Base-by-base conservation (phyloP, 2,888 invertebrate genomes). In the Matsumyia berberina region DNA sequence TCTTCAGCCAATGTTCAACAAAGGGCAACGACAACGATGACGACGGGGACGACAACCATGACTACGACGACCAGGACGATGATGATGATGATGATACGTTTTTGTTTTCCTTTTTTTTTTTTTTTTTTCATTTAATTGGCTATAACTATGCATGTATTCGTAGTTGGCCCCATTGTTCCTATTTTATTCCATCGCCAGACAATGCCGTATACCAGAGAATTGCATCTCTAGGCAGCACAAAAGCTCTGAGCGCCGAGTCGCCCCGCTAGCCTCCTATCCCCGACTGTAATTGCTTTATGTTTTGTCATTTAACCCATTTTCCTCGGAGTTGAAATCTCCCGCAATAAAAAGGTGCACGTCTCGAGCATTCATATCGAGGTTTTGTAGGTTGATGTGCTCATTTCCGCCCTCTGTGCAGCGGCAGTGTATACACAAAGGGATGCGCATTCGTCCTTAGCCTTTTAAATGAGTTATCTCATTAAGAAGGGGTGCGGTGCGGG, bases 281-380 rank as follows among this genome's bases (percentile, higher is more conserved):
- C 39, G 62, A 69, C 55, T 74, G 83, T 80, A 85, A 85, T 85
- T 85, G 83, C 80, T 80, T 85, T 80, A 80, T 85, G 80, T 80
- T 74, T 85, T 85, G 69, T 74, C 83, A 80, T 85, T 80, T 85
- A 85, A 85, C 83, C 83, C 80, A 85, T 85, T 79, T 83, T 72
- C 78, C 72, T 11, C 1, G n/a, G 42, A 73, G 79, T 74, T 64
- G 49, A 69, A 69, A 74, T 74, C 67, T 72, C 66, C 69, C 17
- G 62, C 79, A 79, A 83, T 83, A 77, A 83, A 66, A 78, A 73
- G 69, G 80, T 80, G 69, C 69, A 80, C 74, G 83, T 85, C 83
- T 85, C 80, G 57, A 85, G 73, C 83, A 80, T 85, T 85, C 74
- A 69, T 74, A 85, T 51, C 62, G 80, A 51, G 80, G 51, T 64